phyloP scores from a whole-genome alignment of 2,113 vertebrate genomes.

The Gambusia affinis region DNA sequence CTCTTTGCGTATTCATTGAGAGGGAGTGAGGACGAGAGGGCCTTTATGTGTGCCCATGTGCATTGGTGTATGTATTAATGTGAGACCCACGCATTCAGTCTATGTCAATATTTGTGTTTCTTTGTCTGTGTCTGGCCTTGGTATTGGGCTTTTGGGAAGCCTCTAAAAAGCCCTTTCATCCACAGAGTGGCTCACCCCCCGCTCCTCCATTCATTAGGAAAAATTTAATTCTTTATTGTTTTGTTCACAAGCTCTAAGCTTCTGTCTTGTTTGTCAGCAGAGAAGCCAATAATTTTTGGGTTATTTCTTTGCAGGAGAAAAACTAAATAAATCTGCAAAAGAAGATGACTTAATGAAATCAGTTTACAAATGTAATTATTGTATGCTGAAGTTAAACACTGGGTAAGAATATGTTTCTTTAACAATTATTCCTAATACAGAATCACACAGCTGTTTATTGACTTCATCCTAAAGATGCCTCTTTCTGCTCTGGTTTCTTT shows the following conservation, averaged over 20 bases:
- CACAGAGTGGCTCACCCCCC: constrained; percentile 15
- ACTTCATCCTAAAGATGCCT: neutral
- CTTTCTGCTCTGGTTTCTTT: constrained; percentile 1
- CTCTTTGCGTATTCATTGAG: neutral
- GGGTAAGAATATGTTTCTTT: neutral
- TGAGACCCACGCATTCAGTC: constrained; percentile 23
- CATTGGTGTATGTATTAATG: constrained; percentile 33
- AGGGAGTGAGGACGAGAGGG: constrained; percentile 13
- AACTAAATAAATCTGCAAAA: neutral
- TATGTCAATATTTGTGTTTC: constrained; percentile 36
- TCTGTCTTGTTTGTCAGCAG: constrained; percentile 31
- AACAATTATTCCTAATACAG: constrained; percentile 6
- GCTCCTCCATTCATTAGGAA: constrained; percentile 50
- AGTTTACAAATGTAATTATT: constrained; percentile 14
- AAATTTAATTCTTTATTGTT: constrained; percentile 56
- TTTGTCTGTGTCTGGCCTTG: constrained; percentile 39
- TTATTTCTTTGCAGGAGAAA: constrained; percentile 10
- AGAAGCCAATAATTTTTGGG: constrained; percentile 32
- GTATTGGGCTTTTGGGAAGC: constrained; percentile 56
- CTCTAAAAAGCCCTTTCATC: constrained; percentile 59
- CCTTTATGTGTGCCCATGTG: constrained; percentile 37
- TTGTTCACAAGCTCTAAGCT: constrained; percentile 21
- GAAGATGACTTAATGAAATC: constrained; percentile 18
- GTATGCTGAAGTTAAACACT: neutral
- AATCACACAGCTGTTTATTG: neutral